Percentiles rank a stretch among this genome's conserved stretches.
Conservation (phyloP, 2,888 invertebrate genomes). For the Conistra vaccinii region DNA sequence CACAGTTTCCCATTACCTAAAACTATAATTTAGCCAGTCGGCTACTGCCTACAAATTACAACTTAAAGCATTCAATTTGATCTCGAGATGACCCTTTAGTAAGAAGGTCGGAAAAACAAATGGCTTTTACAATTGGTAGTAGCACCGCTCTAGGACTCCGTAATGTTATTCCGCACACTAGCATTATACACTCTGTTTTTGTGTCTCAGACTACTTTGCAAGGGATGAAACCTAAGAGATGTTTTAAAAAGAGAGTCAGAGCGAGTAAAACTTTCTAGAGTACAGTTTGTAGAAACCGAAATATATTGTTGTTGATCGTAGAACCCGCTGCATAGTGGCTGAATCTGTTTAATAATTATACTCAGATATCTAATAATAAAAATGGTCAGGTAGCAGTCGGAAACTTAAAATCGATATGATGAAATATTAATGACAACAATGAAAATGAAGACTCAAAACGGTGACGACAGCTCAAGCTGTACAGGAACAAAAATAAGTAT, state of each 20-base stretch:
- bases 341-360: neutral
- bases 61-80: constrained; percentile 55
- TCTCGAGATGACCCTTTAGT: constrained; percentile 57
- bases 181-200: constrained; percentile 66
- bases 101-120: constrained; percentile 62
- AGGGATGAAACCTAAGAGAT: constrained; percentile 43
- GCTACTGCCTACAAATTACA: constrained; percentile 56
- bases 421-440: neutral
- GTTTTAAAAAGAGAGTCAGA: constrained; percentile 4
- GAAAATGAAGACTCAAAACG: neutral
- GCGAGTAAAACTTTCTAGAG: neutral
- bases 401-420: neutral
- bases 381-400: neutral
- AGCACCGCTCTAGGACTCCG: constrained; percentile 52
- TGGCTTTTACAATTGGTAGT: constrained; percentile 54
- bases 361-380: neutral
- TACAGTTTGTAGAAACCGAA: neutral
- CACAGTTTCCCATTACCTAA: constrained; percentile 31
- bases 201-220: constrained; percentile 62
- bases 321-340: neutral
- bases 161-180: constrained; percentile 66
- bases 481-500: neutral
- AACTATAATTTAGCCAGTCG: constrained; percentile 43
- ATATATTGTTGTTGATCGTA: neutral
- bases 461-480: neutral